Evolutionary conservation across 1,140 invertebrate species (phyloP).

Genomic region (Drosophila navojoa): DNA sequence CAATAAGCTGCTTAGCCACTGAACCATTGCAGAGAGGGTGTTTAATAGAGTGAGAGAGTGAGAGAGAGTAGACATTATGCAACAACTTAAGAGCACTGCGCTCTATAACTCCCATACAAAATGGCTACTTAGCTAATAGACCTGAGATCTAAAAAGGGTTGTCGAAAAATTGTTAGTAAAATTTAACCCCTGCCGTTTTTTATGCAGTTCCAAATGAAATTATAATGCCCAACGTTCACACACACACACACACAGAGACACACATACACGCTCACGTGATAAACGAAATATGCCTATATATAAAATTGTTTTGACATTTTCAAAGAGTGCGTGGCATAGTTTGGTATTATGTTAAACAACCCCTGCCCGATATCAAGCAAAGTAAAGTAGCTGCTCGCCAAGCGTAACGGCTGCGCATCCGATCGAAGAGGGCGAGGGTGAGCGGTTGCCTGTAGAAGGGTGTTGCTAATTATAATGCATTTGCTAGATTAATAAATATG

Average conservation of each 20-base stretch:
- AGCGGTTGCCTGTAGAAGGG: conserved; percentile 37
- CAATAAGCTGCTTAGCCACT: conserved; percentile 74
- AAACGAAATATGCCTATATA: conserved; percentile 31
- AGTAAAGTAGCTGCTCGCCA: conserved; percentile 33
- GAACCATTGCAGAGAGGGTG: conserved; percentile 49
- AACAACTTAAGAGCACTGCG: conserved; percentile 45
- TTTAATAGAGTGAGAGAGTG: conserved; percentile 23
- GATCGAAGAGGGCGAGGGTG: neutral
- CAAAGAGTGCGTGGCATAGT: conserved; percentile 61
- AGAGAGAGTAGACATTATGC: conserved; percentile 52
- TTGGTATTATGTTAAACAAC: conserved; percentile 47
- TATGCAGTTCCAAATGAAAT: conserved; percentile 71
- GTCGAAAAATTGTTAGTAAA: conserved; percentile 51
- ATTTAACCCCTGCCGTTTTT: conserved; percentile 68
- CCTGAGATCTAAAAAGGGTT: conserved; percentile 41
- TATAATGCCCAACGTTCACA: conserved; percentile 53
- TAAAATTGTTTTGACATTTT: conserved; percentile 81
- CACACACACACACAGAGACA: conserved; percentile 35
- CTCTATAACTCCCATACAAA: conserved; percentile 54
- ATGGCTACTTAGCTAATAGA: conserved; percentile 81
- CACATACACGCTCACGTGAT: conserved; percentile 30
- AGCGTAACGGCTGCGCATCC: conserved; percentile 64
- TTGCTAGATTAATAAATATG: conserved; percentile 61
- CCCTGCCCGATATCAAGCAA: conserved; percentile 18
- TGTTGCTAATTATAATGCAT: conserved; percentile 78